phyloP scores from a whole-genome alignment of 2,888 invertebrate genomes.

The Drosophila meridionalis region DNA sequence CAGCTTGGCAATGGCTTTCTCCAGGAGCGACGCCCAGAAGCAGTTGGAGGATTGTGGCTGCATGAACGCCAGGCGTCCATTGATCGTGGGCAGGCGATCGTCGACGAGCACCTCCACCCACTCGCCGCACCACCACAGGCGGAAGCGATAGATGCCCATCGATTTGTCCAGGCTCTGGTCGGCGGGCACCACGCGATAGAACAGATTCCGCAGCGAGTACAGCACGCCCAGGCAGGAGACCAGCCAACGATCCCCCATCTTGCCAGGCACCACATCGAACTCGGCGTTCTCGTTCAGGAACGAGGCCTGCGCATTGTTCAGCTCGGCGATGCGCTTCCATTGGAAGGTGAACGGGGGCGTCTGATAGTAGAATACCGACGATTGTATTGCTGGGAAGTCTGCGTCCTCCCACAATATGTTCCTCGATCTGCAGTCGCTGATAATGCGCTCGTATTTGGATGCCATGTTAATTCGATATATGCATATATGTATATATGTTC shows the following conservation, averaged over 20 bases:
- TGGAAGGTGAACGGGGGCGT: constrained; percentile 97
- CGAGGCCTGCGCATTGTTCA: constrained; percentile 85
- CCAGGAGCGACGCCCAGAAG: constrained; percentile 95
- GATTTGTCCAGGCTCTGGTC: constrained; percentile 92
- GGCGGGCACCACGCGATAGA: constrained; percentile 95
- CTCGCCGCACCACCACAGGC: constrained; percentile 97
- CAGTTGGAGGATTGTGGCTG: constrained; percentile 92
- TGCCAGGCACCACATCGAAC: constrained; percentile 94
- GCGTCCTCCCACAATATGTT: constrained; percentile 95
- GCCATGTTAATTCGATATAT: constrained; percentile 73
- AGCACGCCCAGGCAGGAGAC: constrained; percentile 94
- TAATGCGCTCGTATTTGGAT: constrained; percentile 91
- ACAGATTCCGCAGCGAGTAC: constrained; percentile 93
- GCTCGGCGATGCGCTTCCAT: constrained; percentile 93
- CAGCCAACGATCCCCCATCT: constrained; percentile 96
- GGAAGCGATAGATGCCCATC: constrained; percentile 94
- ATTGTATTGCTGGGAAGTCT: constrained; percentile 94
- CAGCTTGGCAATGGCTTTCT: constrained; percentile 97
- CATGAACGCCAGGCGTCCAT: constrained; percentile 93
- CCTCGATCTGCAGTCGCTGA: constrained; percentile 91
- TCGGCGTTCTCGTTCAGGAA: constrained; percentile 86
- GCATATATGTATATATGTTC: too few species aligned
- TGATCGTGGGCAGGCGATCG: constrained; percentile 94
- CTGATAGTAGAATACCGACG: constrained; percentile 96
- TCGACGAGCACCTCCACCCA: constrained; percentile 96